Evolutionary conservation across 2,888 invertebrate genomes (phyloP).

Genomic region (Euspilapteryx auroguttella): DNA sequence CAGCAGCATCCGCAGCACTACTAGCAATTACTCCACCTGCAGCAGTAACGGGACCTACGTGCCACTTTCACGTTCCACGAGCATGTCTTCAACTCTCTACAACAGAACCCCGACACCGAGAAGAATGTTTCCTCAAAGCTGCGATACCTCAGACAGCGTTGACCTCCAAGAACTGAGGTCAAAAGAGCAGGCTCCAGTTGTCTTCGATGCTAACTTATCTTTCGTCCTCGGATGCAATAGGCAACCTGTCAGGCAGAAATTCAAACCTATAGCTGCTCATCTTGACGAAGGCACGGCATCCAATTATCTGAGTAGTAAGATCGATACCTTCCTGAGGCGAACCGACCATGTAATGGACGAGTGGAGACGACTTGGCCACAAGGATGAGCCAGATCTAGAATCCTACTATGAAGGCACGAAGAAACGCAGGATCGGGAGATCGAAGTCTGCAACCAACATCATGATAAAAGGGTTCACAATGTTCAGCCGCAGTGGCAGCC

Average conservation of each 20-base stretch:
- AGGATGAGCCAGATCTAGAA: slow-evolving; percentile 44
- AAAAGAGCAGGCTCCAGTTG: slow-evolving; percentile 76
- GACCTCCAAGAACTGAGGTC: slow-evolving; percentile 63
- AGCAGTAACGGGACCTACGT: slow-evolving; percentile 45
- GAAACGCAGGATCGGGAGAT: slow-evolving; percentile 56
- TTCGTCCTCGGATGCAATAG: slow-evolving; percentile 76
- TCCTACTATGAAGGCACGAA: slow-evolving; percentile 22
- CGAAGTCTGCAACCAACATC: slow-evolving; percentile 79
- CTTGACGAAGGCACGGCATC: slow-evolving; percentile 77
- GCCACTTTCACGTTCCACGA: slow-evolving; percentile 41
- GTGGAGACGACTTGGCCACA: slow-evolving; percentile 74
- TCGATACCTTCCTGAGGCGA: slow-evolving; percentile 76
- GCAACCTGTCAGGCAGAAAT: slow-evolving; percentile 68
- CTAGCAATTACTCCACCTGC: slow-evolving; percentile 49
- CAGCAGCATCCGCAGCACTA: slow-evolving; percentile 35
- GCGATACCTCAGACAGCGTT: slow-evolving; percentile 38
- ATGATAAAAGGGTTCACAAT: slow-evolving; percentile 81
- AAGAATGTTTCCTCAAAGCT: slow-evolving; percentile 69
- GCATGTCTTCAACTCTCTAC: slow-evolving; percentile 34
- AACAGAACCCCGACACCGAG: slow-evolving; percentile 62
- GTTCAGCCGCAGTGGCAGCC: slow-evolving; percentile 55
- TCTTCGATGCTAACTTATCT: slow-evolving; percentile 80
- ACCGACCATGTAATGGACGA: slow-evolving; percentile 90
- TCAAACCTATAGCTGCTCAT: slow-evolving; percentile 75
- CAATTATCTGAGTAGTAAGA: slow-evolving; percentile 73